A percentile compares a stretch with the other conserved stretches of the same genome.
Evolutionary conservation across 2,888 invertebrate genomes (phyloP).

Genomic region (Adineta ricciae): DNA sequence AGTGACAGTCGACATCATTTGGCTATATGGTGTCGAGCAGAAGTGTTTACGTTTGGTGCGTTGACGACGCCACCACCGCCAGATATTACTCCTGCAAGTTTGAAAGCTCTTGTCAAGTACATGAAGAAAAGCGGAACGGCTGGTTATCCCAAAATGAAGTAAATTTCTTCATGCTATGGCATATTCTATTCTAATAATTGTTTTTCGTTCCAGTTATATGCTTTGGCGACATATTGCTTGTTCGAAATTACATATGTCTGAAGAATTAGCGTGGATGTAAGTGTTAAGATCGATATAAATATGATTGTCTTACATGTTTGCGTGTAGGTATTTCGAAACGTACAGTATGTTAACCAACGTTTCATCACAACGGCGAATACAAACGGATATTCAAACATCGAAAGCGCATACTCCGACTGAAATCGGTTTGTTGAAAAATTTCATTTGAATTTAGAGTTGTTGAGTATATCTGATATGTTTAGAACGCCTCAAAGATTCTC

Average conservation of each 20-base stretch:
- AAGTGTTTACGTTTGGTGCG: conserved; percentile 49
- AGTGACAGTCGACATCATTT: not conserved
- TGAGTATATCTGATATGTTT: not conserved
- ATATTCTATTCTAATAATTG: conserved; percentile 4
- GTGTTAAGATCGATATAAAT: conserved; percentile 35
- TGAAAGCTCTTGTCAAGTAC: conserved; percentile 49
- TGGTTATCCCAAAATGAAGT: conserved; percentile 48
- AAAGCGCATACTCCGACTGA: not conserved
- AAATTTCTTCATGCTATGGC: not conserved
- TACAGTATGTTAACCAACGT: not conserved
- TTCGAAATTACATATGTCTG: conserved; percentile 48
- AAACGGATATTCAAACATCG: not conserved
- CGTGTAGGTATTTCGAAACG: conserved; percentile 19
- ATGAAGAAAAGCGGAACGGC: conserved; percentile 46
- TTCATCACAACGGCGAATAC: not conserved
- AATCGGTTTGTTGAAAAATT: not conserved
- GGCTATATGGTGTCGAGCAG: conserved; percentile 46
- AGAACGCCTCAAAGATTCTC: not conserved
- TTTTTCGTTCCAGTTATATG: conserved; percentile 42
- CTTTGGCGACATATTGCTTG: conserved; percentile 51
- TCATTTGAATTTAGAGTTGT: not conserved
- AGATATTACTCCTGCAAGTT: conserved; percentile 45
- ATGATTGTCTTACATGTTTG: too few species aligned
- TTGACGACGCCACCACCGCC: conserved; percentile 48
- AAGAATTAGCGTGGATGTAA: conserved; percentile 50